Percentiles rank a stretch among this genome's conserved stretches.
phyloP scores from a whole-genome alignment of 2,113 vertebrate genomes.

The Brachypodius melanocephalos region DNA sequence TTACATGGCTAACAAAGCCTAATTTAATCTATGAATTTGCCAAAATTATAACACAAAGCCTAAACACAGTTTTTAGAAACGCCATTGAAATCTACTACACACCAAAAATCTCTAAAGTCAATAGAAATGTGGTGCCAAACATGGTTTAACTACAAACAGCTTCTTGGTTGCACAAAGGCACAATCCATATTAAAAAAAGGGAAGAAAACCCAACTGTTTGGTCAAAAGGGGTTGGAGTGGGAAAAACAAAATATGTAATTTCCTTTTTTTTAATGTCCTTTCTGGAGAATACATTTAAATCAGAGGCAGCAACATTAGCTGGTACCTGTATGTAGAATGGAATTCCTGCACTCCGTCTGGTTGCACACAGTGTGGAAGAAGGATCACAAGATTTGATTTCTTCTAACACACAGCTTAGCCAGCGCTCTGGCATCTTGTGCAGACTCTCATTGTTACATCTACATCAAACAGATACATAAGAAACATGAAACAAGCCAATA shows the following conservation, averaged over 20 bases:
- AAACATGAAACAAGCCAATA: background rate
- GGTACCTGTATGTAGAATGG: constrained; percentile 97
- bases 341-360: constrained; percentile 93
- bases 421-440: constrained; percentile 83
- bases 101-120: background rate
- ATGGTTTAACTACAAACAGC: background rate
- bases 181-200: background rate
- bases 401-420: constrained; percentile 85
- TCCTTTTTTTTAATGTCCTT: background rate
- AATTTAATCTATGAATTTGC: background rate
- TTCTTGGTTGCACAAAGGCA: background rate
- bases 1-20: background rate
- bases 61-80: background rate
- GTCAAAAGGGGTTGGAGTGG: background rate
- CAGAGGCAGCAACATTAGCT: background rate
- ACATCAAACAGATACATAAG: background rate
- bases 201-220: background rate
- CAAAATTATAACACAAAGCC: background rate
- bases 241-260: background rate
- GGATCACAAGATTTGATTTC: constrained; percentile 90
- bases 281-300: background rate
- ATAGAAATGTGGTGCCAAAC: background rate
- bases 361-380: constrained; percentile 91
- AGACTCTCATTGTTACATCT: constrained; percentile 82
- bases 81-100: background rate